Conservation (phyloP, 2,888 invertebrate genomes). For the Strigamia crassipes region DNA sequence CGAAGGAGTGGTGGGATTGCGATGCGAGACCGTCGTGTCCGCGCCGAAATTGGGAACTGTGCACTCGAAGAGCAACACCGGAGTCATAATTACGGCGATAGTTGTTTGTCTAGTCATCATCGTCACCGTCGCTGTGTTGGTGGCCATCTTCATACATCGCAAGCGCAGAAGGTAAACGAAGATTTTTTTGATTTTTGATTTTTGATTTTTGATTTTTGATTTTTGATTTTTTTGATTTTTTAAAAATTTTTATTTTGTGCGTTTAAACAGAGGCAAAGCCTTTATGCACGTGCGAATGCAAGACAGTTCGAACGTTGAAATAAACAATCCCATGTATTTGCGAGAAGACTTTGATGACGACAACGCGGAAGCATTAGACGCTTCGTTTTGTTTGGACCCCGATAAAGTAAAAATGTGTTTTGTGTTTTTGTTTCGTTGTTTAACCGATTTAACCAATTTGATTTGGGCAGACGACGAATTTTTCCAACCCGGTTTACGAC, state of each 20-base stretch:
- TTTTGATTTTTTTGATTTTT: constrained; percentile 4
- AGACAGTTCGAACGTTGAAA: constrained; percentile 76
- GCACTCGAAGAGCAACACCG: constrained; percentile 46
- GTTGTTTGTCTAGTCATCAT: constrained; percentile 52
- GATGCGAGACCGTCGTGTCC: constrained; percentile 55
- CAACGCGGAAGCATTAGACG: constrained; percentile 58
- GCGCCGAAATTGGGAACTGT: not conserved
- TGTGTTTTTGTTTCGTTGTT: not conserved
- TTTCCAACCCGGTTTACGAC: constrained; percentile 85
- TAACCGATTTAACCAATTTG: constrained; percentile 51
- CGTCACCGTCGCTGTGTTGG: constrained; percentile 53
- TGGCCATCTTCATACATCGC: constrained; percentile 53
- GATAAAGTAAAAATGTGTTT: constrained; percentile 65
- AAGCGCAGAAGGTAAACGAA: constrained; percentile 53
- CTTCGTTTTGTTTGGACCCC: constrained; percentile 64
- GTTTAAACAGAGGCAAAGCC: constrained; percentile 66
- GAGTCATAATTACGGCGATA: constrained; percentile 49
- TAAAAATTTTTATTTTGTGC: too few relatives aligned
- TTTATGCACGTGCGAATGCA: constrained; percentile 80
- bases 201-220: constrained; percentile 5
- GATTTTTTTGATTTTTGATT: not conserved
- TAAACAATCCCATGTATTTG: constrained; percentile 83
- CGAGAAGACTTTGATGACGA: constrained; percentile 68
- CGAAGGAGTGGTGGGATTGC: constrained; percentile 56
- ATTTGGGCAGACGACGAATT: constrained; percentile 68